These are phyloP conservation scores for Clostera curtula DNA, from an alignment of 2,888 invertebrate genomes.

Conservation along the genomic window DNA sequence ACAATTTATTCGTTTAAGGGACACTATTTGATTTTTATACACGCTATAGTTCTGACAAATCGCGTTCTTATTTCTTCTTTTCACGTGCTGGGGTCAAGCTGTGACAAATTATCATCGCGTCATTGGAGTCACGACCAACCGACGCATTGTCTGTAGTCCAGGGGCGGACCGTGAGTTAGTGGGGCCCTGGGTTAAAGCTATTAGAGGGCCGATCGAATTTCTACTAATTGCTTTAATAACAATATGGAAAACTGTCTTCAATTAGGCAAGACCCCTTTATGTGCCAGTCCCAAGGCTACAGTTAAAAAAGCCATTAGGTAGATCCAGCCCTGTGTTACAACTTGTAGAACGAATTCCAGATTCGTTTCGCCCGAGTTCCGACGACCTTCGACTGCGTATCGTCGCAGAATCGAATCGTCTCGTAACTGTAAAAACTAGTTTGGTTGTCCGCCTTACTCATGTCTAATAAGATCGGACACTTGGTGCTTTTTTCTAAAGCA, in stretches of 20 bases:
- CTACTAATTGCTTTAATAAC: too few relatives aligned
- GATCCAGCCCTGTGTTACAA: conserved; percentile 18
- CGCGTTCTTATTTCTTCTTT: conserved; percentile 2
- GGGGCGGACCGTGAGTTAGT: too few relatives aligned
- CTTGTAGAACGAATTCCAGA: conserved; percentile 50
- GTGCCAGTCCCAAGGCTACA: too few relatives aligned
- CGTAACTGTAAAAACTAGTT: conserved; percentile 70
- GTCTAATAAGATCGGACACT: conserved; percentile 54
- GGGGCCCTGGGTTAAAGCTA: too few relatives aligned
- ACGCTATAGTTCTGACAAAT: background rate
- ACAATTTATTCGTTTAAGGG: too few relatives aligned
- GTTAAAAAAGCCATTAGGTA: too few relatives aligned
- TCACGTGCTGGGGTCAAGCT: conserved; percentile 10
- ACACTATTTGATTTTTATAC: too few relatives aligned
- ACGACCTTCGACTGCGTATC: conserved; percentile 60
- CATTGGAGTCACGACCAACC: conserved; percentile 14
- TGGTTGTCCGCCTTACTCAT: conserved; percentile 46
- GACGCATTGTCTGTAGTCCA: conserved; percentile 12
- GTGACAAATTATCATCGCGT: conserved; percentile 20
- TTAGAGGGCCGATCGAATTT: too few relatives aligned
- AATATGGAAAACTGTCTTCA: too few relatives aligned
- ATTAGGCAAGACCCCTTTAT: too few relatives aligned
- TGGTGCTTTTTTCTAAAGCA: conserved; percentile 40
- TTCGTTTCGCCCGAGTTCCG: conserved; percentile 51
- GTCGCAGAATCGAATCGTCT: conserved; percentile 56